These are phyloP conservation scores for Gopherus evgoodei DNA, from an alignment of 2,113 vertebrate genomes.

Conservation along the genomic window DNA sequence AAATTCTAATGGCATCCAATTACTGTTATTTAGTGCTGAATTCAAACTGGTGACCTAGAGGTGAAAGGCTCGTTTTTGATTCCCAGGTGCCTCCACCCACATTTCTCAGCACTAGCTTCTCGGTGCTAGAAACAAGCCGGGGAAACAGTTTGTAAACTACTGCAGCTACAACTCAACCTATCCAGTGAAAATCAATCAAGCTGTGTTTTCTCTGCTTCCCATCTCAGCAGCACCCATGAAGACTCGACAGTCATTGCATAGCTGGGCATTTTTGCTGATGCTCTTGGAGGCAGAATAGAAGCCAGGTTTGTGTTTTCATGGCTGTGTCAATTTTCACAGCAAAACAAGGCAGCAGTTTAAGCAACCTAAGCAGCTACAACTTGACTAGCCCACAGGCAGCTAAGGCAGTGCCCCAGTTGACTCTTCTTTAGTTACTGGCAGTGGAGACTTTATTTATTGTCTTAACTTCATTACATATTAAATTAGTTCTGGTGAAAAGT, in stretches of 20 bases:
- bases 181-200: not conserved
- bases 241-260: not conserved
- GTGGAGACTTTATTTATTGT: constrained; percentile 14
- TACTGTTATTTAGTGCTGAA: not conserved
- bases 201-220: not conserved
- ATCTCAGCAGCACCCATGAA: not conserved
- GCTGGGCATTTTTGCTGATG: not conserved
- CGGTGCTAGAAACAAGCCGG: not conserved
- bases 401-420: not conserved
- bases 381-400: constrained; percentile 7
- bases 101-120: not conserved
- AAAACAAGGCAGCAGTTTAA: not conserved
- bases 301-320: not conserved
- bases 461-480: not conserved
- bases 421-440: constrained; percentile 46
- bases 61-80: not conserved
- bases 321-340: not conserved
- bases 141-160: not conserved
- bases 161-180: not conserved
- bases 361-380: not conserved
- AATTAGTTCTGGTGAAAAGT: not conserved
- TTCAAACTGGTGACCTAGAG: not conserved
- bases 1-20: not conserved
- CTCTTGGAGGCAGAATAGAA: not conserved
- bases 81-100: no score